Conservation (phyloP, 2,113 vertebrate species). For the Xyliphius kryptos region DNA sequence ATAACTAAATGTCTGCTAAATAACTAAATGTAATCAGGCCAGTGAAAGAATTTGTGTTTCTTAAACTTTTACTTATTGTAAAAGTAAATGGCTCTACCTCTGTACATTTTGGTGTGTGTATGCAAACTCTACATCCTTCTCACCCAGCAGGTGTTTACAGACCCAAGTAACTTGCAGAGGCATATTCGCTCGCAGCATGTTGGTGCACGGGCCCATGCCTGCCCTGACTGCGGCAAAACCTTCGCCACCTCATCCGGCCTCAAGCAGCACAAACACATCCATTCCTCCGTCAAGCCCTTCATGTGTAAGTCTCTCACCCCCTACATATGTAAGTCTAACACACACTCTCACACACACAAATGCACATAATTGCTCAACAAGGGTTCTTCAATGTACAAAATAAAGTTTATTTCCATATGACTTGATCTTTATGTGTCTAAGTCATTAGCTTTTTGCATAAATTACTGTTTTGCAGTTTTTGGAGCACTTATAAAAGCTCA, state of each 20-base stretch:
- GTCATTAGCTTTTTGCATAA: too few species aligned
- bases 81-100: background rate
- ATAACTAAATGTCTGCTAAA: too few species aligned
- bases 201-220: conserved; percentile 93
- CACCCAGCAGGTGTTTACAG: conserved; percentile 99
- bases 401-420: background rate
- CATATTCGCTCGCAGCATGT: conserved; percentile 99
- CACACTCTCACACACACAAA: conserved; percentile 40
- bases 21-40: too few species aligned
- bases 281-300: conserved; percentile 99
- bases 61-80: background rate
- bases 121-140: conserved; percentile 38
- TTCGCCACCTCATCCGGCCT: conserved; percentile 98
- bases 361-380: conserved; percentile 31
- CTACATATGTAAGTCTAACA: conserved; percentile 74
- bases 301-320: conserved; percentile 96
- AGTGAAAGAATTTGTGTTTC: background rate
- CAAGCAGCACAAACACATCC: conserved; percentile 99
- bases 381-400: too few species aligned
- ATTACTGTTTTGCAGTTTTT: too few species aligned
- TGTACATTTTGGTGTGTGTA: background rate
- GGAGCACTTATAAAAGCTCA: too few species aligned
- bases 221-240: conserved; percentile 97
- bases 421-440: background rate
- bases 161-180: conserved; percentile 99